These are phyloP conservation scores for Rynchops niger DNA, from an alignment of 2,113 vertebrate species.

Conservation along the genomic window DNA sequence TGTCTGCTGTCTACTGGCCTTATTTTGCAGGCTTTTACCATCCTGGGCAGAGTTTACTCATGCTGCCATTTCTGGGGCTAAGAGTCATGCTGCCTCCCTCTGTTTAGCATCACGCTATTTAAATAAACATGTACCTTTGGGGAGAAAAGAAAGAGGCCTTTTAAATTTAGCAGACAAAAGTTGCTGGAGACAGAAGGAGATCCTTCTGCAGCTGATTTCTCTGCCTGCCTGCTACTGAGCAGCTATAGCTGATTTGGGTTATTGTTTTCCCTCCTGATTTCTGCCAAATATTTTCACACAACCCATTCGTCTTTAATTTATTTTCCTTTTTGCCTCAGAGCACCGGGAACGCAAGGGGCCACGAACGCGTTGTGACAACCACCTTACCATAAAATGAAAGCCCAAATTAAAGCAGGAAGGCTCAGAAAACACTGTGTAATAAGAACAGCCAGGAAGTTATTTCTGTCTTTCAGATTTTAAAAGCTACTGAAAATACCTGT, in stretches of 20 bases:
- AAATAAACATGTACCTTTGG: neutral
- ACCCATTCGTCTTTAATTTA: neutral
- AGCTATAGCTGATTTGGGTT: neutral
- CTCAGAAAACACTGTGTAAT: neutral
- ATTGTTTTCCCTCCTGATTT: neutral
- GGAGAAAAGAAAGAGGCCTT: neutral
- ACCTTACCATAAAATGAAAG: neutral
- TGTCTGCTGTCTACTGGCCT: neutral
- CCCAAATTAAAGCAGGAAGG: neutral
- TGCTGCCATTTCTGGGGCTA: neutral
- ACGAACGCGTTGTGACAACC: neutral
- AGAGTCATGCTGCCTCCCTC: neutral
- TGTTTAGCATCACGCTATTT: neutral
- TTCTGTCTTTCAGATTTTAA: slow-evolving; percentile 17
- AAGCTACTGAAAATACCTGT: slow-evolving; percentile 59
- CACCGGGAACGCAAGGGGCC: neutral
- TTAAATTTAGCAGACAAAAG: neutral
- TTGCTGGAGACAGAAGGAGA: neutral
- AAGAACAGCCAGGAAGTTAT: neutral
- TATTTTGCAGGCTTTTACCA: neutral
- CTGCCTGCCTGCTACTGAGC: neutral
- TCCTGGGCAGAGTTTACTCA: neutral
- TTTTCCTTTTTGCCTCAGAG: neutral
- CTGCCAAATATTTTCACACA: neutral
- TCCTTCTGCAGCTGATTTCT: neutral